These are phyloP conservation scores for Erebia aethiops DNA, from an alignment of 2,888 invertebrate species.

Conservation along the genomic window DNA sequence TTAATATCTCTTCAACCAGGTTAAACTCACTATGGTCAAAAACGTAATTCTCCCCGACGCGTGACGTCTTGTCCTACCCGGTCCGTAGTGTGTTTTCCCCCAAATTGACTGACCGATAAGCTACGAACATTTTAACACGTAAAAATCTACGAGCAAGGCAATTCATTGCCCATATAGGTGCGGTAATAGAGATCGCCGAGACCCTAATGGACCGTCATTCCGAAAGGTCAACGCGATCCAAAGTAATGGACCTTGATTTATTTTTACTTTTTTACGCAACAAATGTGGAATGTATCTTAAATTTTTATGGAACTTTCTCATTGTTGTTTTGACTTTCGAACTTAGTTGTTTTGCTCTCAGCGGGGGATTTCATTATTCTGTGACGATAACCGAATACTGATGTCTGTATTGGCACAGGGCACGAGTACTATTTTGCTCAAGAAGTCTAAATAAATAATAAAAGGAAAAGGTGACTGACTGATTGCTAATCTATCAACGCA, in stretches of 20 bases:
- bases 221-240: conserved; percentile 36
- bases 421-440: neutral
- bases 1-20: no score
- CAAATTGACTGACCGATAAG: neutral
- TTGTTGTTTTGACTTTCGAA: conserved; percentile 1
- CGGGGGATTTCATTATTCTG: neutral
- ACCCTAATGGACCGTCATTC: conserved; percentile 35
- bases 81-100: no score
- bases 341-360: neutral
- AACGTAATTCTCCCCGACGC: no score
- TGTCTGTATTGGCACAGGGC: neutral
- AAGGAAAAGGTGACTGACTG: no score
- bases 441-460: no score
- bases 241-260: conserved; percentile 42
- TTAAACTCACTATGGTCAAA: no score
- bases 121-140: conserved; percentile 32
- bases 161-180: conserved; percentile 41
- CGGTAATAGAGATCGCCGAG: conserved; percentile 38
- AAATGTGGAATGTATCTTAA: conserved; percentile 21
- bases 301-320: conserved; percentile 9
- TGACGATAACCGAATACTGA: neutral
- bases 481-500: no score
- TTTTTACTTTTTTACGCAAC: conserved; percentile 30
- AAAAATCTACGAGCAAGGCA: conserved; percentile 35
- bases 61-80: no score